Base-by-base conservation (phyloP, 2,113 vertebrate genomes). In the Corydoras maculifer region DNA sequence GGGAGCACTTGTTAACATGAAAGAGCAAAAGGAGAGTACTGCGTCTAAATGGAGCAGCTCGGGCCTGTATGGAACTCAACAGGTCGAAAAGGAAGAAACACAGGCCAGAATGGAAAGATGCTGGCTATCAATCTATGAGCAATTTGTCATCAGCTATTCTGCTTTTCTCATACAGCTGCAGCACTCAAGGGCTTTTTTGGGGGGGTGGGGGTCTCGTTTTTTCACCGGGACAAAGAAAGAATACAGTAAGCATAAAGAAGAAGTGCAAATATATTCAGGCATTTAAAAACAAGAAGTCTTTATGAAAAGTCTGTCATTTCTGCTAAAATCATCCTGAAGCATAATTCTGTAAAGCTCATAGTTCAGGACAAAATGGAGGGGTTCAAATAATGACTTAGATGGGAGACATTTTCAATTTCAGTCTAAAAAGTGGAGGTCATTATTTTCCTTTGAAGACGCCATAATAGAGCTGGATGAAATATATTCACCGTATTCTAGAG, bases 1-100 rank as follows among this genome's bases (percentile, higher is more conserved):
- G 78, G 80, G 84, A 83, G 74, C 78, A 77, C 62, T 66, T 81
- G 82, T 84, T 82, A 82, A 84, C 82, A 82, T 79, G 80, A 82
- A 78, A 82, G 77, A 77, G 58, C 65, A 69, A 55, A 59, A 67
- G 75, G 32, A 12, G 66, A 73, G 71, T 32, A 50, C 43, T 10
- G 35, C 53, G 68, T 78, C 67, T 76, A 76, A 78, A 78, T 68
- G 74, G 74, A 77, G 70, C 68, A 69, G 62, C 73, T 77, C 77
- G 62, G 68, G 70, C 63, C 65, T 64, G 35, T 72, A 54, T 73
- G 65, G 62, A 62, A 75, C 80, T 81, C 80, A 80, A 83, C 80
- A 81, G 77, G 78, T 81, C 74, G 73, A 18, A 69, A 51, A 32
- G 65, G 62, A 67, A 62, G 60, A 70, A 55, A 76, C 29, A 8